Evolutionary conservation across 1,140 invertebrate genomes (phyloP), one percentile per base, ranked within the genome.

Genomic region (Popillia japonica): DNA sequence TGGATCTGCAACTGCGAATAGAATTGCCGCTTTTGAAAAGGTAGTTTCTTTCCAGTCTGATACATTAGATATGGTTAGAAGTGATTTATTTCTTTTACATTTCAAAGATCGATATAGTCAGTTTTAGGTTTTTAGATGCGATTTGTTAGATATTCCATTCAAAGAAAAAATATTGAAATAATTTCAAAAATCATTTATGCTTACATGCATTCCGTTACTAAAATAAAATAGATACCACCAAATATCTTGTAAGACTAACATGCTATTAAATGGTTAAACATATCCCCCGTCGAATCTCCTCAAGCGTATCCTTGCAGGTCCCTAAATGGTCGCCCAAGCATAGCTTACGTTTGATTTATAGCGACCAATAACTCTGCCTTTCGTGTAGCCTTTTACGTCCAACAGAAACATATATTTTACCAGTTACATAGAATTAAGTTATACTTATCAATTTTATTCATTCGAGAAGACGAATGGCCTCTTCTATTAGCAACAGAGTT

Each of bases 1-100:
- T 68, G 61, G 61, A 68, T 68, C 61, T 34, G 22, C 61, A 68
- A 68, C 61, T 68, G 27, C 61, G 61, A 68, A 68, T 68, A 68
- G 61, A 68, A 68, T 27, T 68, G 61, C 61, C 61, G 22, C 20
- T 68, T 68, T 22, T 68, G 61, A 68, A 68, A 68, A 68, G 20
- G 61, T 10, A 14, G 59, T 27, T 68, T 68, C 61, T 34, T 68
- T 68, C 22, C 22, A 4, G 61, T 68, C 61, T 17, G 22, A 68
- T 22, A 68, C 61, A 68, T 17, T 68, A 22, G 20, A 27, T 68
- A 6, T 14, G 22, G 61, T 68, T 68, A 22, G 8, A 34, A 10
- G 61, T 68, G 22, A 68, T 27, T 68, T 22, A 68, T 22, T 68
- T 68, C 61, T 6, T 23, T 68, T 22, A 48, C 44, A 48, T 10